Conservation (phyloP, 2,888 invertebrate genomes). For the Agrypnus murinus region DNA sequence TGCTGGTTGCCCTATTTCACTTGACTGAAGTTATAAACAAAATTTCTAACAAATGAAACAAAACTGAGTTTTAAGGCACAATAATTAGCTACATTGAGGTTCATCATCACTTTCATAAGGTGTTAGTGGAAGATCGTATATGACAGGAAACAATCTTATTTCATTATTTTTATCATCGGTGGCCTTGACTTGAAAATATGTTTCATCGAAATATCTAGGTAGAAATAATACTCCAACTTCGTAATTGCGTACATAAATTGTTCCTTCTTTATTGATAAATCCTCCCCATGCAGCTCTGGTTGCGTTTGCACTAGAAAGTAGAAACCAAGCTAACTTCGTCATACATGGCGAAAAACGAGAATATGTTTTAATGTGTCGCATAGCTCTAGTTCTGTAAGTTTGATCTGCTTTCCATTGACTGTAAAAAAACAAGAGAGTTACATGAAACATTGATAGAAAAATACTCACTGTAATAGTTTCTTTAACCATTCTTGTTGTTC, state of each 20-base stretch:
- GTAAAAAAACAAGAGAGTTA: constrained; percentile 61
- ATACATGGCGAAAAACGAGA: constrained; percentile 82
- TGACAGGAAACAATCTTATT: constrained; percentile 77
- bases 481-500: constrained; percentile 90
- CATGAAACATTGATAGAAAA: too few species aligned
- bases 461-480: constrained; percentile 81
- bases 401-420: constrained; percentile 90
- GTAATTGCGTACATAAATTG: constrained; percentile 85
- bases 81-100: too few species aligned
- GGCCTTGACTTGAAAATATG: constrained; percentile 65
- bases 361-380: constrained; percentile 97
- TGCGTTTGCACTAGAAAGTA: constrained; percentile 94
- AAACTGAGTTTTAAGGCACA: too few species aligned
- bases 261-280: constrained; percentile 76
- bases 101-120: constrained; percentile 82
- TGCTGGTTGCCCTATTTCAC: too few species aligned
- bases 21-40: too few species aligned
- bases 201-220: constrained; percentile 86
- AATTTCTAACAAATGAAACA: too few species aligned
- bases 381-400: constrained; percentile 82
- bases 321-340: constrained; percentile 84
- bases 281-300: constrained; percentile 98
- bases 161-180: constrained; percentile 60
- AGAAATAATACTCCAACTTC: constrained; percentile 94
- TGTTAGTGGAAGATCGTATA: constrained; percentile 87